Percentiles rank a stretch among this genome's conserved stretches.
These are phyloP conservation scores for Ormyrus labotus DNA, from an alignment of 2,888 invertebrate species.

Conservation along the genomic window DNA sequence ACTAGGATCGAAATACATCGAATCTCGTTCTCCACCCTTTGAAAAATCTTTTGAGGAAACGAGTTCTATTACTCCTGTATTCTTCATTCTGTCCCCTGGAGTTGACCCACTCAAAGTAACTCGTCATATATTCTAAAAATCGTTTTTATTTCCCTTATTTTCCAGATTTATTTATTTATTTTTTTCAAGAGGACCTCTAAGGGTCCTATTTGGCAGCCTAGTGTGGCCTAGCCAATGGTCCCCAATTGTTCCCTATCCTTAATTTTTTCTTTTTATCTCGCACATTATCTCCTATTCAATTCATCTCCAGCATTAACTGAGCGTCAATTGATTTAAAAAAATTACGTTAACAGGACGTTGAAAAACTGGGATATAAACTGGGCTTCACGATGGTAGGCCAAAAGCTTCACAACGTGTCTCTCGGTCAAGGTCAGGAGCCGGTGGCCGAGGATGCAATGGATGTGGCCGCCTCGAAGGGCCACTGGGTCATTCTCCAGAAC, in stretches of 20 bases:
- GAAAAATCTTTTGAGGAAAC: constrained; percentile 91
- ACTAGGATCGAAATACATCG: constrained; percentile 88
- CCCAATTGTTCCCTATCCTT: too few species aligned
- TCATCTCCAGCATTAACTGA: too few species aligned
- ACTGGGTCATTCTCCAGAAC: constrained; percentile 96
- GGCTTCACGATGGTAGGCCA: constrained; percentile 87
- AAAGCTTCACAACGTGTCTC: constrained; percentile 94
- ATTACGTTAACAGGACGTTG: constrained; percentile 82
- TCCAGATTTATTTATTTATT: too few species aligned
- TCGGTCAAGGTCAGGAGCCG: constrained; percentile 96
- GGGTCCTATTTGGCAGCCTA: too few species aligned
- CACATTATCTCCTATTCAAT: too few species aligned
- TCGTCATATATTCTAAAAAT: not conserved
- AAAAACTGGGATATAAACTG: constrained; percentile 87
- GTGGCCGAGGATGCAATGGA: constrained; percentile 93
- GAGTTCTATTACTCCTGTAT: constrained; percentile 89
- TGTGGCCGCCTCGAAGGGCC: constrained; percentile 83
- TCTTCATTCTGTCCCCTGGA: constrained; percentile 95
- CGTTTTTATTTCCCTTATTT: too few species aligned
- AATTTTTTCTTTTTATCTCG: too few species aligned
- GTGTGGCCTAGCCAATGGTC: too few species aligned
- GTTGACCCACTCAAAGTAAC: constrained; percentile 92
- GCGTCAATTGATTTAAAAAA: too few species aligned
- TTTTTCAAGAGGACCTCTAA: too few species aligned
- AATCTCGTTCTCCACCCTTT: constrained; percentile 87